Evolutionary conservation across 2,113 vertebrate species (phyloP).

Genomic region (Hystrix cristata): DNA sequence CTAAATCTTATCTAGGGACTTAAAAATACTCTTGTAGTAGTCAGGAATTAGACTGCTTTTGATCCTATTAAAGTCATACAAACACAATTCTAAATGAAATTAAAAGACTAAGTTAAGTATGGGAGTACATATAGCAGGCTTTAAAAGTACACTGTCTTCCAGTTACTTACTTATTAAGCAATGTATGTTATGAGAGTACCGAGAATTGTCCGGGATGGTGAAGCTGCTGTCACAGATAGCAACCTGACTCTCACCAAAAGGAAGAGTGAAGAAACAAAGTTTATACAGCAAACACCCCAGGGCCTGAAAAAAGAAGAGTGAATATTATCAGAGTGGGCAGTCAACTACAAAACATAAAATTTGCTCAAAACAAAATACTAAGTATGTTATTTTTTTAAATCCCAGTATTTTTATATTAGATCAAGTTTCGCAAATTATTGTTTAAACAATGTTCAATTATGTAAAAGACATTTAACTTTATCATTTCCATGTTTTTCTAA

Average conservation of each 20-base stretch:
- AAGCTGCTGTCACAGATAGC: constrained; percentile 99
- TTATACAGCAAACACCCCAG: constrained; percentile 99
- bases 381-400: background rate
- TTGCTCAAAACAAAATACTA: background rate
- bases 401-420: background rate
- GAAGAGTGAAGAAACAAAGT: constrained; percentile 99
- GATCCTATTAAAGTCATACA: background rate
- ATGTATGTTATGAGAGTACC: constrained; percentile 94
- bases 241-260: constrained; percentile 99
- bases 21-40: constrained; percentile 38
- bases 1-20: constrained; percentile 13
- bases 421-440: constrained; percentile 55
- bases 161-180: constrained; percentile 96
- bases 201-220: constrained; percentile 96
- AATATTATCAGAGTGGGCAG: constrained; percentile 16
- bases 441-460: constrained; percentile 15
- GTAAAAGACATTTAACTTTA: background rate
- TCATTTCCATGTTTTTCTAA: background rate
- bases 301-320: constrained; percentile 89
- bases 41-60: constrained; percentile 28
- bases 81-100: constrained; percentile 53
- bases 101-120: constrained; percentile 33
- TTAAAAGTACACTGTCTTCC: background rate
- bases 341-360: background rate
- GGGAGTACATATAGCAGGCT: background rate